phyloP scores from a whole-genome alignment of 2,797 vertebrate species.

The Pipistrellus kuhlii region DNA sequence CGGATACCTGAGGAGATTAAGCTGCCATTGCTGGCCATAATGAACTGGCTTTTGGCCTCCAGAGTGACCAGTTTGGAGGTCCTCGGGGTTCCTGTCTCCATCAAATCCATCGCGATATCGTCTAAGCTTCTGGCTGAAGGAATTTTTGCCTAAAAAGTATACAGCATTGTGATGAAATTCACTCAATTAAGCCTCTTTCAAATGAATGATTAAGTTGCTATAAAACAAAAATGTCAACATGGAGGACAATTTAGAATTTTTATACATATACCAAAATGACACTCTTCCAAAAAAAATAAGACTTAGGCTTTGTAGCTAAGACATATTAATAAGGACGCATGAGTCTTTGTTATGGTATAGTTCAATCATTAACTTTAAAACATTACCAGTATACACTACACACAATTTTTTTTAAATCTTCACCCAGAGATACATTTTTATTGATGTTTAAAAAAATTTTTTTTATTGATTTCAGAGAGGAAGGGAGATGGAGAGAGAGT shows the following conservation, averaged over 20 bases:
- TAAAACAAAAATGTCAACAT: constrained; percentile 25
- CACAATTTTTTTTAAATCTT: not conserved
- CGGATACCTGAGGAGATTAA: constrained; percentile 95
- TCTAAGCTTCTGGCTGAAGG: constrained; percentile 94
- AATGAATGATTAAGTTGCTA: constrained; percentile 2
- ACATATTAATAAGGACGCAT: not conserved
- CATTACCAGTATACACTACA: not conserved
- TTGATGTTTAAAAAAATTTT: not conserved
- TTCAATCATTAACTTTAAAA: constrained; percentile 25
- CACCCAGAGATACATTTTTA: not conserved
- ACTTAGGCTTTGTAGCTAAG: not conserved
- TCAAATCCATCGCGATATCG: constrained; percentile 96
- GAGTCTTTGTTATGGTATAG: not conserved
- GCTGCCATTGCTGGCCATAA: constrained; percentile 98
- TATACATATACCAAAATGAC: not conserved
- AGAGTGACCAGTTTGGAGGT: constrained; percentile 90
- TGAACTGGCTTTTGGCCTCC: constrained; percentile 93
- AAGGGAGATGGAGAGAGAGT: not conserved
- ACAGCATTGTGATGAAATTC: constrained; percentile 23
- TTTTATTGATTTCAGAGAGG: not conserved
- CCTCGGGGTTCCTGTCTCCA: constrained; percentile 91
- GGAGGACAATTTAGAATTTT: not conserved
- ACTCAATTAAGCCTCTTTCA: not conserved
- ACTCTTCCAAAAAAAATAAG: not conserved
- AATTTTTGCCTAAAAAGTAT: constrained; percentile 92